A percentile compares a stretch with the other conserved stretches of the same genome.
phyloP scores from a whole-genome alignment of 2,113 vertebrate genomes.

The Mesocricetus auratus region DNA sequence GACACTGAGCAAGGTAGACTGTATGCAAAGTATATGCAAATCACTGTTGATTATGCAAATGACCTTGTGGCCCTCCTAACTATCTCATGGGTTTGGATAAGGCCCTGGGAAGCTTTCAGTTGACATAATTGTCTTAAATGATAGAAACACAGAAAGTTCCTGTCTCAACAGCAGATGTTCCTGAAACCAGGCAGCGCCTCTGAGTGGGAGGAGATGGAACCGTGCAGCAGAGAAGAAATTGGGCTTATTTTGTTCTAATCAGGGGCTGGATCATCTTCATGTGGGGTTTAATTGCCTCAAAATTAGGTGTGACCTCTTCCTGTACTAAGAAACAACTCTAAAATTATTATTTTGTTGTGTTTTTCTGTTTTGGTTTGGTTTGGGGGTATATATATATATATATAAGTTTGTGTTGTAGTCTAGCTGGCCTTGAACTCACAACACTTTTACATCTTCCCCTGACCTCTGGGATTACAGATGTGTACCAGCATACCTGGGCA shows the following conservation, averaged over 20 bases:
- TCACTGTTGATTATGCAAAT: conserved; percentile 50
- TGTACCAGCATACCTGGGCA: background rate
- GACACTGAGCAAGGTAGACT: background rate
- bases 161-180: conserved; percentile 44
- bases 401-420: background rate
- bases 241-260: conserved; percentile 12
- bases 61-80: background rate
- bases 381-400: too few relatives aligned
- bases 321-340: conserved; percentile 56
- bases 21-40: conserved; percentile 45
- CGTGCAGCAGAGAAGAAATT: background rate
- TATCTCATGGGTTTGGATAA: background rate
- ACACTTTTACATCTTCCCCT: background rate
- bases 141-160: conserved; percentile 40
- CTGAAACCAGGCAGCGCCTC: conserved; percentile 50
- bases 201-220: conserved; percentile 14
- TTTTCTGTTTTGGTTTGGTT: background rate
- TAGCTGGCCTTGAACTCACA: background rate
- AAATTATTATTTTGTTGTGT: background rate
- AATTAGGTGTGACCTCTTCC: conserved; percentile 31
- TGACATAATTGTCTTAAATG: conserved; percentile 4
- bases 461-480: background rate
- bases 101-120: conserved; percentile 19
- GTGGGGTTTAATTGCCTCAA: conserved; percentile 53
- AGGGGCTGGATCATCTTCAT: conserved; percentile 12